A percentile compares a stretch with the other conserved stretches of the same genome.
Conservation (phyloP, 2,888 invertebrate species). For the Litoditis marina region DNA sequence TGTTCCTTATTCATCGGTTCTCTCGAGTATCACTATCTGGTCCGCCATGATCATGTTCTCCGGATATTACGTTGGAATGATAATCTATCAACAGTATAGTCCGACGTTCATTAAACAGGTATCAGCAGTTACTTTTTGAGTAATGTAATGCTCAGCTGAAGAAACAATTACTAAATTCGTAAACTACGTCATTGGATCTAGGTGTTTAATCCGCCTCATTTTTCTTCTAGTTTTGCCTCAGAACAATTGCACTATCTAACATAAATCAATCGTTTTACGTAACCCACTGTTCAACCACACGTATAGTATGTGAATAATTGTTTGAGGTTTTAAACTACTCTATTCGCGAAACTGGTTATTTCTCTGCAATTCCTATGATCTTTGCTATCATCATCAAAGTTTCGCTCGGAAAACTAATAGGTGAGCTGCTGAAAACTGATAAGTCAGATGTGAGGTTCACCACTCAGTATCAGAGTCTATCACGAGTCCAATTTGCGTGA, state of each 20-base stretch:
- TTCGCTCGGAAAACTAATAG: conserved; percentile 27
- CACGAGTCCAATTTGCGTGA: too few species aligned
- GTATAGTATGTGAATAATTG: neutral
- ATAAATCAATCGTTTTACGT: neutral
- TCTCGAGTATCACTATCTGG: conserved; percentile 30
- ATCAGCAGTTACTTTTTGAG: too few species aligned
- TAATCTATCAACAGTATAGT: conserved; percentile 39
- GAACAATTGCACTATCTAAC: too few species aligned
- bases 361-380: conserved; percentile 37
- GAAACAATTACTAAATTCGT: too few species aligned
- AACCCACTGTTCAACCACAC: neutral
- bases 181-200: too few species aligned
- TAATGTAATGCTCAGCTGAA: neutral
- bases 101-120: conserved; percentile 42
- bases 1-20: conserved; percentile 14
- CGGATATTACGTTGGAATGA: conserved; percentile 41
- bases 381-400: conserved; percentile 36
- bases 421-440: too few species aligned
- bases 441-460: too few species aligned
- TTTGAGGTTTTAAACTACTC: conserved; percentile 29
- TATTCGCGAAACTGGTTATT: conserved; percentile 38
- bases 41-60: conserved; percentile 37
- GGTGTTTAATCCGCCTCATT: too few species aligned
- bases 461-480: too few species aligned
- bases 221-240: too few species aligned